Base-by-base conservation (phyloP, 2,113 vertebrate species). In the Nibea albiflora region DNA sequence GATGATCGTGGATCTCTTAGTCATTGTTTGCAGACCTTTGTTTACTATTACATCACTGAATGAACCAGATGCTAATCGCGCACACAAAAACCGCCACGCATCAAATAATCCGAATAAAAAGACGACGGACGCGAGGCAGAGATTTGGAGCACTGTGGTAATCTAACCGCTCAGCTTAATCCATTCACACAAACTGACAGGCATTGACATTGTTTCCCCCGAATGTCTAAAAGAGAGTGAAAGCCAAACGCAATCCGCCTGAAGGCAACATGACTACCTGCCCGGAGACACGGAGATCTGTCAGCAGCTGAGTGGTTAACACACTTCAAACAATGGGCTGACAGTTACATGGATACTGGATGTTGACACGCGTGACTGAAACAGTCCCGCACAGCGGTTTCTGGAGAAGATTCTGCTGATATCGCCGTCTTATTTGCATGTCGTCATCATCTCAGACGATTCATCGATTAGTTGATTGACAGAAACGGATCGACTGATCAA, bases 241-340 rank as follows among this genome's bases (percentile, higher is more conserved):
- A 5, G 12, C 0, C 54, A 53, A 67, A 24, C 53, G 54, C 10
- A 47, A 56, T 50, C 42, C 11, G 58, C 72, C 73, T 20, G 50
- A 66, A 73, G 78, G 81, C 67, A 78, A 22, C 35, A 50, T 8
- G 47, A 24, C 11, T 19, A 19, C 56, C 54, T 54, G 54, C 72
- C 46, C 3, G 50, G 58, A 83, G 71, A 81, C 66, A 52, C 17
- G 9, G 58, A 62, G 46, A 69, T 28, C 85, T 73, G 78, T 85
- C 85, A 78, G 20, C 71, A 47, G 65, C 73, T 44, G 28, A 80
- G 46, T 14, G 52, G 54, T 76, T 76, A 76, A 26, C 44, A 16
- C 4, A 2, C 28, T 82, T 52, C 58, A 77, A 73, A 84, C 84
- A 76, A 74, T 46, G 75, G 67, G 6, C 20, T 20, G 35, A 50